Conservation (phyloP, 2,113 vertebrate species). For the Melanerpes formicivorus region DNA sequence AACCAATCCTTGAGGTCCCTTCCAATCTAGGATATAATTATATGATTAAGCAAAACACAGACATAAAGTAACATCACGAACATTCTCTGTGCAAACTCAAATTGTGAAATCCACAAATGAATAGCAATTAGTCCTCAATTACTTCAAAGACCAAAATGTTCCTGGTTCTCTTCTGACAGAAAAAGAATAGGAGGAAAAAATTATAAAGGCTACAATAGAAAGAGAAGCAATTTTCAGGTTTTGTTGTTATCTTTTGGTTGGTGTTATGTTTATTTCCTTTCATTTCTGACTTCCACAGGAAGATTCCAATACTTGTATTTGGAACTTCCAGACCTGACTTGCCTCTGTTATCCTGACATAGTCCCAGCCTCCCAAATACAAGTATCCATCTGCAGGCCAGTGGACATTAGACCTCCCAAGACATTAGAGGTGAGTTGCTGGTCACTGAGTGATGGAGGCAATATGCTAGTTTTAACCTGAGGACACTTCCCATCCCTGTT, state of each 20-base stretch:
- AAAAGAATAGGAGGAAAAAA: not conserved
- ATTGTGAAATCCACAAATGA: not conserved
- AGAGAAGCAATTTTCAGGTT: not conserved
- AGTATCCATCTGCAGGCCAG: not conserved
- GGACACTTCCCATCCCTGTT: not conserved
- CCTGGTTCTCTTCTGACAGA: not conserved
- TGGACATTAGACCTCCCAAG: no score
- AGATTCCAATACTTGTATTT: not conserved
- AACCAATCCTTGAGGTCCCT: not conserved
- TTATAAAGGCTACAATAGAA: not conserved
- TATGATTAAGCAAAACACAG: not conserved
- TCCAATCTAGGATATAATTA: not conserved
- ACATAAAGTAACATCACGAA: not conserved
- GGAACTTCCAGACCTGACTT: not conserved
- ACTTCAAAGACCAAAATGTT: not conserved
- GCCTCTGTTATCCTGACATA: not conserved
- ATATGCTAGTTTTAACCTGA: not conserved
- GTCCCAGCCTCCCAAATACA: not conserved
- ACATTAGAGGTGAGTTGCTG: not conserved
- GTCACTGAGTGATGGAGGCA: not conserved
- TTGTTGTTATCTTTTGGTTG: not conserved
- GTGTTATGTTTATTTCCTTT: not conserved
- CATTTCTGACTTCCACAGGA: not conserved
- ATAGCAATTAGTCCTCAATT: not conserved
- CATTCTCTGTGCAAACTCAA: not conserved